A percentile compares a stretch with the other conserved stretches of the same genome.
phyloP scores from a whole-genome alignment of 2,888 invertebrate species.

The Eilema depressum region DNA sequence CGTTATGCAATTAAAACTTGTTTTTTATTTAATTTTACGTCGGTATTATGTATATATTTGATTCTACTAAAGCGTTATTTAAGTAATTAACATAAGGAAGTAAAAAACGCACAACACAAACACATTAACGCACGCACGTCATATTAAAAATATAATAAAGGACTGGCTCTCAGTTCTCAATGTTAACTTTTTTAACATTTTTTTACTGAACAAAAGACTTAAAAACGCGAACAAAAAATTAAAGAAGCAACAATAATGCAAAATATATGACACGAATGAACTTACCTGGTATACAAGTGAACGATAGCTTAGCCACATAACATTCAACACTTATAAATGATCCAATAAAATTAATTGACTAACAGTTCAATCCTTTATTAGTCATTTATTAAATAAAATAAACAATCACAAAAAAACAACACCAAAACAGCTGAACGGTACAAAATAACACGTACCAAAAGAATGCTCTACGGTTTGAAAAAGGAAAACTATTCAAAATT shows the following conservation, averaged over 20 bases:
- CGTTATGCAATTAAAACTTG: not conserved
- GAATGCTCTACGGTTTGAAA: constrained; percentile 48
- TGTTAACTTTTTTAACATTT: not conserved
- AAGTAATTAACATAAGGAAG: constrained; percentile 29
- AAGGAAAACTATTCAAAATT: constrained; percentile 25
- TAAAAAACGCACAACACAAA: constrained; percentile 26
- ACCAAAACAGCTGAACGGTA: constrained; percentile 44
- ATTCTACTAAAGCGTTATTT: constrained; percentile 2
- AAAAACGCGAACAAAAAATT: constrained; percentile 4
- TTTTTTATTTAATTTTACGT: not conserved
- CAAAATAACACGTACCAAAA: constrained; percentile 32
- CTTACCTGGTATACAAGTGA: constrained; percentile 36
- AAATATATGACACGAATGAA: constrained; percentile 32
- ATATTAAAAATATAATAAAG: constrained; percentile 9
- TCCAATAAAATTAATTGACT: constrained; percentile 23
- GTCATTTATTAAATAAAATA: constrained; percentile 31
- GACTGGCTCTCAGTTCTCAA: not conserved
- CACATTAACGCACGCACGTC: constrained; percentile 4
- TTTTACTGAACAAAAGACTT: not conserved
- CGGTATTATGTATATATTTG: constrained; percentile 5
- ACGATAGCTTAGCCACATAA: constrained; percentile 21
- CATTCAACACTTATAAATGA: constrained; percentile 39
- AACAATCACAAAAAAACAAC: constrained; percentile 46
- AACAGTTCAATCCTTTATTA: constrained; percentile 12
- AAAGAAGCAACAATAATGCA: constrained; percentile 17